Conservation (phyloP, 2,888 invertebrate genomes). For the Drosophila incognita region DNA sequence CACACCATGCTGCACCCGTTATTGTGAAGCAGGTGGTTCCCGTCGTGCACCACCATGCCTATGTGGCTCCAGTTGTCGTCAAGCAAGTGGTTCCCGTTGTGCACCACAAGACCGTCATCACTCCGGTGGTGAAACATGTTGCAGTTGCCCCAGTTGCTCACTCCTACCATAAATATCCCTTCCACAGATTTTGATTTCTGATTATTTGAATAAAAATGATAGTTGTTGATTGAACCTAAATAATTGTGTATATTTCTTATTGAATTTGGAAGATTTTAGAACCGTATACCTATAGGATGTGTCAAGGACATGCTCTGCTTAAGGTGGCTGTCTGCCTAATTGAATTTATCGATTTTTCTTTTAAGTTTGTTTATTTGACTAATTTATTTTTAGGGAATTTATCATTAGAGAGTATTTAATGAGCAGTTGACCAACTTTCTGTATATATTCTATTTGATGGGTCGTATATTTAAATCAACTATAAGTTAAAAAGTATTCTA, state of each 20-base stretch:
- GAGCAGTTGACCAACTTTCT: neutral
- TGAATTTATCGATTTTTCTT: neutral
- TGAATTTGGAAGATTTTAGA: neutral
- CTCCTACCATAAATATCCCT: neutral
- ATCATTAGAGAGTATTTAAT: neutral
- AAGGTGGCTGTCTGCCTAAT: neutral
- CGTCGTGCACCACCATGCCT: neutral
- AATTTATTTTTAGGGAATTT: too few relatives aligned
- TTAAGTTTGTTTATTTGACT: neutral
- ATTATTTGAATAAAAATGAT: neutral
- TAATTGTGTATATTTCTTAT: neutral
- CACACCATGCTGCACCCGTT: neutral
- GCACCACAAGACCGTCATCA: neutral
- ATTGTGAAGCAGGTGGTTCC: neutral
- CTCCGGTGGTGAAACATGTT: constrained; percentile 2
- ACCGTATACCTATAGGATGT: neutral
- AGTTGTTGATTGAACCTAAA: neutral
- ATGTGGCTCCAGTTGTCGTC: neutral
- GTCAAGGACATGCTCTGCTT: neutral
- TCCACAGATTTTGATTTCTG: neutral
- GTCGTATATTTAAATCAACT: too few relatives aligned
- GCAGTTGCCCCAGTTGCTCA: neutral
- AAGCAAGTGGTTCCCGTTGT: neutral
- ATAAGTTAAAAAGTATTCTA: neutral
- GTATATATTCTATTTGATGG: neutral